Percentiles rank a stretch among this genome's conserved stretches.
phyloP scores from a whole-genome alignment of 1,140 invertebrate species.

The Augochlora pura region DNA sequence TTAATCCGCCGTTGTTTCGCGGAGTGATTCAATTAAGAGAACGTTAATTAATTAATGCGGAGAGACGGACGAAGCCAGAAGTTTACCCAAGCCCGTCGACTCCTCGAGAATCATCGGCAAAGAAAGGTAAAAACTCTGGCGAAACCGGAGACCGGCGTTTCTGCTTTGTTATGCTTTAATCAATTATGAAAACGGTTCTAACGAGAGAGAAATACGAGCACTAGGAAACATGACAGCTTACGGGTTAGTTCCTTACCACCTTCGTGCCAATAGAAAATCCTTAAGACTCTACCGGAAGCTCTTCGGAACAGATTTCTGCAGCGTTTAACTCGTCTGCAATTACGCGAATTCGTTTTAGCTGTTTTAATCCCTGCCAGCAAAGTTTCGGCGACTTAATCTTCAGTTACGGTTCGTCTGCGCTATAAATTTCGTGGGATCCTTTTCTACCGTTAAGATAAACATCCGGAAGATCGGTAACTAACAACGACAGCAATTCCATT shows the following conservation, averaged over 20 bases:
- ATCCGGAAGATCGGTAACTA: conserved; percentile 37
- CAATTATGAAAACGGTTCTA: no score
- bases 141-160: conserved; percentile 15
- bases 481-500: no score
- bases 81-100: conserved; percentile 48
- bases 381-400: conserved; percentile 63
- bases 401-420: conserved; percentile 33
- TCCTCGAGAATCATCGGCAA: conserved; percentile 36
- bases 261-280: conserved; percentile 12
- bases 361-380: conserved; percentile 68
- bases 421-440: conserved; percentile 51
- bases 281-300: background rate
- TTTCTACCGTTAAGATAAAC: conserved; percentile 56
- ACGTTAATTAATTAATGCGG: conserved; percentile 68
- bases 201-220: no score
- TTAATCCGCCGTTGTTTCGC: conserved; percentile 58
- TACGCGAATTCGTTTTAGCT: conserved; percentile 73
- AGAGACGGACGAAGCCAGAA: conserved; percentile 51
- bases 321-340: conserved; percentile 65
- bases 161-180: background rate
- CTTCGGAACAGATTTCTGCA: conserved; percentile 4
- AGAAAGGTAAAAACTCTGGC: conserved; percentile 44
- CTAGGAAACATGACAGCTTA: no score
- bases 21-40: conserved; percentile 68
- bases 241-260: background rate